Conservation (phyloP, 2,888 invertebrate species). For the Cryptus armator region DNA sequence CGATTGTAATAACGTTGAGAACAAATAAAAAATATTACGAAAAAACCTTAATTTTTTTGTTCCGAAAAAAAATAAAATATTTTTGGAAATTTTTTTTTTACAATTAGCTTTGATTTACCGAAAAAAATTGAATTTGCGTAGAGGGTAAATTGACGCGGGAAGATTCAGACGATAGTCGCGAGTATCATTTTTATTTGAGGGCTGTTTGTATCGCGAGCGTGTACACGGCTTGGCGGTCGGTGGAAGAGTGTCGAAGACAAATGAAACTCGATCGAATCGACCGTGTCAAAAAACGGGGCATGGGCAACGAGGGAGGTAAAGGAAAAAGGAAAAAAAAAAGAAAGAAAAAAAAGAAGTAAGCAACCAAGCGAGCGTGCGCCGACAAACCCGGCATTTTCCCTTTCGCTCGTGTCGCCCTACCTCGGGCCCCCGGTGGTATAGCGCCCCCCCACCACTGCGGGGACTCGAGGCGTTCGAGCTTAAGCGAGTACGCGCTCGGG, state of each 20-base stretch:
- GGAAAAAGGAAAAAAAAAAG: slow-evolving; percentile 76
- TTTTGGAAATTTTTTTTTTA: not conserved
- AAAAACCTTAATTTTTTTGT: not conserved
- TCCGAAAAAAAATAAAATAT: not conserved
- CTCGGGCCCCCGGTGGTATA: slow-evolving; percentile 2
- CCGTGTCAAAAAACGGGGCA: slow-evolving; percentile 82
- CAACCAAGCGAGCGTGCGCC: slow-evolving; percentile 76
- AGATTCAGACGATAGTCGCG: slow-evolving; percentile 43
- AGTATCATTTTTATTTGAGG: slow-evolving; percentile 60
- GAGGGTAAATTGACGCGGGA: not conserved
- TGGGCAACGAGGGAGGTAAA: slow-evolving; percentile 78
- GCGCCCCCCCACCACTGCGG: slow-evolving; percentile 57
- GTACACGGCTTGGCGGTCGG: slow-evolving; percentile 71
- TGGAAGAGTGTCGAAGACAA: slow-evolving; percentile 82
- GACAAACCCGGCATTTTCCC: slow-evolving; percentile 81
- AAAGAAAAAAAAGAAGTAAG: slow-evolving; percentile 78
- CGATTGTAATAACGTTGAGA: not conserved
- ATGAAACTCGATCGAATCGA: slow-evolving; percentile 81
- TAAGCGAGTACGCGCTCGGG: slow-evolving; percentile 26
- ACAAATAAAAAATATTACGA: not conserved
- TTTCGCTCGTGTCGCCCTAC: slow-evolving; percentile 80
- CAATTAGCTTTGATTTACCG: not conserved
- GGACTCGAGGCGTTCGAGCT: slow-evolving; percentile 22
- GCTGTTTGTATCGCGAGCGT: slow-evolving; percentile 70
- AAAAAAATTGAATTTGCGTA: not conserved